Conservation (phyloP, 2,797 vertebrate species). For the Coregonus sp. region DNA sequence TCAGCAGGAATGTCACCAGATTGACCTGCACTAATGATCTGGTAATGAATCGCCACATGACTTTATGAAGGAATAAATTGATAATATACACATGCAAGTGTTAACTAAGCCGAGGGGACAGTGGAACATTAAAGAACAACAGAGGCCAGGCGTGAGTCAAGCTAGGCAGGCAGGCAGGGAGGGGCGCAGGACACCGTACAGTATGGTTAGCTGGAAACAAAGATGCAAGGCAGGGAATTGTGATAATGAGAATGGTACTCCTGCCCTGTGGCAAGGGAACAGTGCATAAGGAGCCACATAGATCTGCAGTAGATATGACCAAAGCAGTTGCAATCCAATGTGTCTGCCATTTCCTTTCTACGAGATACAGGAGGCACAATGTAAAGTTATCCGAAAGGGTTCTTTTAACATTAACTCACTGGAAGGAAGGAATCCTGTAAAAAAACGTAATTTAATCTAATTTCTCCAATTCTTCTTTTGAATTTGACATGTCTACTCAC, state of each 20-base stretch:
- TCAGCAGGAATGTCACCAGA: slow-evolving; percentile 25
- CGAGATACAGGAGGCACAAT: not conserved
- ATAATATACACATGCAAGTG: slow-evolving; percentile 48
- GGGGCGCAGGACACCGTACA: not conserved
- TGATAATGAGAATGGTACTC: not conserved
- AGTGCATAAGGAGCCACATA: too few species aligned
- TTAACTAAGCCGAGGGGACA: slow-evolving; percentile 31
- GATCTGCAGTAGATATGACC: not conserved
- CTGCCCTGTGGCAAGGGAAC: not conserved
- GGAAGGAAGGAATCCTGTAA: not conserved
- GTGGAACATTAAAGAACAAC: not conserved
- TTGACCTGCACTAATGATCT: slow-evolving; percentile 18
- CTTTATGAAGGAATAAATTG: slow-evolving; percentile 31
- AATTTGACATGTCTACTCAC: slow-evolving; percentile 4
- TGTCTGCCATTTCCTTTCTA: not conserved
- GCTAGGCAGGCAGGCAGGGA: too few species aligned
- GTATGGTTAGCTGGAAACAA: not conserved
- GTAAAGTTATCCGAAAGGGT: not conserved
- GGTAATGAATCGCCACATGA: slow-evolving; percentile 1
- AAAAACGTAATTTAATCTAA: slow-evolving; percentile 2
- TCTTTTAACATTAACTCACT: not conserved
- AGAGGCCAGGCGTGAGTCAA: not conserved
- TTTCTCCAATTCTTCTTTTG: slow-evolving; percentile 6
- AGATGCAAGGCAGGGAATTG: not conserved
- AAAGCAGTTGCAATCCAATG: not conserved